A percentile compares a stretch with the other conserved stretches of the same genome.
Evolutionary conservation across 2,113 vertebrate genomes (phyloP).

Genomic region (Myiozetetes cayanensis): DNA sequence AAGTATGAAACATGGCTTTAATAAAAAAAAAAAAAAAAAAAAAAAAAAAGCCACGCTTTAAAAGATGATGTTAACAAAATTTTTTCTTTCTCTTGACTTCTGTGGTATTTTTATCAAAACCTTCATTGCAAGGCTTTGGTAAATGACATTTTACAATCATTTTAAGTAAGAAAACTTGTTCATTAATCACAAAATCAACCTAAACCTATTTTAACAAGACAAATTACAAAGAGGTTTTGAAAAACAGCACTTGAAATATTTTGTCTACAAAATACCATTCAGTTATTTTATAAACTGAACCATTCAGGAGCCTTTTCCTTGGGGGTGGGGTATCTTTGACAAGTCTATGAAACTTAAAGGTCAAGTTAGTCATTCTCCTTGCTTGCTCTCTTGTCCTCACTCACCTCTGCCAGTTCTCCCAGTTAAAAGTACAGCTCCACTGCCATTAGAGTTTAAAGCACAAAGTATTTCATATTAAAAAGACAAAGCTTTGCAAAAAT

Average conservation of each 20-base stretch:
- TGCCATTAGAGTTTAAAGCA: neutral
- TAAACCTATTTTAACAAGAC: neutral
- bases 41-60: neutral
- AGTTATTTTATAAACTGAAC: neutral
- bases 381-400: neutral
- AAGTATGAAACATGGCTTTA: neutral
- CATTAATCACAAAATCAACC: neutral
- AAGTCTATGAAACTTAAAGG: neutral
- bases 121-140: neutral
- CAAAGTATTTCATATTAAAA: neutral
- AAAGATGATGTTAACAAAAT: neutral
- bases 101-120: neutral
- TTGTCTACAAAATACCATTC: neutral
- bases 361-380: neutral
- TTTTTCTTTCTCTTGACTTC: neutral
- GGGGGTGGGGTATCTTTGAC: neutral
- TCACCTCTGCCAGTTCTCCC: neutral
- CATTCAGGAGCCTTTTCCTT: neutral
- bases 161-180: neutral
- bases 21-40: neutral
- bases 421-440: neutral
- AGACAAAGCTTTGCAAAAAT: neutral
- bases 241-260: neutral
- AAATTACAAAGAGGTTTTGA: neutral
- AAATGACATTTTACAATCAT: neutral